Percentiles rank a stretch among this genome's conserved stretches.
Evolutionary conservation across 2,113 vertebrate species (phyloP).

Genomic region (Hepsetus odoe): DNA sequence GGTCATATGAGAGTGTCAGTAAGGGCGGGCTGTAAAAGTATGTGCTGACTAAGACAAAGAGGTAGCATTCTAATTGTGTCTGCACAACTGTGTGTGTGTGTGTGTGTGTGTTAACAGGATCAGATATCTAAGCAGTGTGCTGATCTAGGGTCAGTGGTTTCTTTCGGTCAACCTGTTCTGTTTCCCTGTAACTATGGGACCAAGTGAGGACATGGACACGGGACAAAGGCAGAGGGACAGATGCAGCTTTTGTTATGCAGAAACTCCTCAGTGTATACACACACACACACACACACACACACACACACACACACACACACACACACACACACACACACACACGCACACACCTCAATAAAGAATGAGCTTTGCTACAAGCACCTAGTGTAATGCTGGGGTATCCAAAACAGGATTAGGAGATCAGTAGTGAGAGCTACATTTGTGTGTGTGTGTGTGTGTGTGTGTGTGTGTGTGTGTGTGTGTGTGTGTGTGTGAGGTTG

Average conservation of each 20-base stretch:
- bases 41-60: conserved; percentile 47
- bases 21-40: conserved; percentile 33
- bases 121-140: conserved; percentile 92
- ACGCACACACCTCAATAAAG: not conserved
- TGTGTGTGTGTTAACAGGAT: conserved; percentile 85
- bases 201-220: conserved; percentile 81
- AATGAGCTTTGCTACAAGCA: not conserved
- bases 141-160: conserved; percentile 29
- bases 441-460: not conserved
- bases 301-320: conserved; percentile 4
- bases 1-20: conserved; percentile 36
- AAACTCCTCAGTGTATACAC: conserved; percentile 67
- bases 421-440: not conserved
- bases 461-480: conserved; percentile 5
- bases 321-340: conserved; percentile 28
- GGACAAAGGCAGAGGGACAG: conserved; percentile 91
- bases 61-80: conserved; percentile 39
- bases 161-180: not conserved
- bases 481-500: conserved; percentile 25
- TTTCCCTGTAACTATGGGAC: conserved; percentile 85
- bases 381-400: not conserved
- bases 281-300: conserved; percentile 15
- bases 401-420: not conserved
- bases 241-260: conserved; percentile 98
- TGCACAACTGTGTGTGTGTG: conserved; percentile 36